Evolutionary conservation across 2,888 invertebrate genomes (phyloP).

Genomic region (Conchocele bisecta): DNA sequence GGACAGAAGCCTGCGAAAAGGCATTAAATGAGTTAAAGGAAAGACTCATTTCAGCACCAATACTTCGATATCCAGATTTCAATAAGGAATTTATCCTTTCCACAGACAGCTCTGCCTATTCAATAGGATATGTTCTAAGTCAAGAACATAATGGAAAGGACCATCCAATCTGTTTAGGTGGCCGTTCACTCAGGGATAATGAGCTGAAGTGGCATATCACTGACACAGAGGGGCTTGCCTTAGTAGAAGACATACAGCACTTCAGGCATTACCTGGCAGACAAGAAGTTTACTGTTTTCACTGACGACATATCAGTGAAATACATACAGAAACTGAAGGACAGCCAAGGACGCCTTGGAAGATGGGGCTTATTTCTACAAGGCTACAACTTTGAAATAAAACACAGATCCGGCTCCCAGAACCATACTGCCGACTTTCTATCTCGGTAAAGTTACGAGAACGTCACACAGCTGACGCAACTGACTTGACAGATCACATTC

Average conservation of each 20-base stretch:
- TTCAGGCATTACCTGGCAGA: constrained; percentile 45
- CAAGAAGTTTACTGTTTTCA: constrained; percentile 42
- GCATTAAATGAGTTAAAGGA: constrained; percentile 41
- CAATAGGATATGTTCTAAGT: constrained; percentile 40
- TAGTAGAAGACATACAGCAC: constrained; percentile 52
- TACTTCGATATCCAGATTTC: constrained; percentile 48
- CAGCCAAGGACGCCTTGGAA: constrained; percentile 25
- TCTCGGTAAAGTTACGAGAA: constrained; percentile 33
- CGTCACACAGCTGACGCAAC: background rate
- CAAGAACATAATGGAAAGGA: constrained; percentile 29
- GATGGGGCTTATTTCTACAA: constrained; percentile 29
- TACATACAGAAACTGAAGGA: constrained; percentile 51
- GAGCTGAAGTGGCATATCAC: constrained; percentile 48
- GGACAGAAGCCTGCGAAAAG: constrained; percentile 41
- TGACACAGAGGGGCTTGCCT: constrained; percentile 50
- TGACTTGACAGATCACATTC: constrained; percentile 12
- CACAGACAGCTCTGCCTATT: constrained; percentile 37
- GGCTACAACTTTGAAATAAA: constrained; percentile 14
- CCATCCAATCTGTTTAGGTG: constrained; percentile 54
- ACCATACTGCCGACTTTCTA: constrained; percentile 49
- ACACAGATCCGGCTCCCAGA: constrained; percentile 21
- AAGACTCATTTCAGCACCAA: constrained; percentile 23
- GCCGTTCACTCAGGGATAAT: constrained; percentile 23
- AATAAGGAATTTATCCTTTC: constrained; percentile 35
- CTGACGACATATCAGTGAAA: constrained; percentile 48